Percentiles rank a stretch among this genome's conserved stretches.
Evolutionary conservation across 2,797 vertebrate genomes (phyloP).

Genomic region (Spinus pinus): DNA sequence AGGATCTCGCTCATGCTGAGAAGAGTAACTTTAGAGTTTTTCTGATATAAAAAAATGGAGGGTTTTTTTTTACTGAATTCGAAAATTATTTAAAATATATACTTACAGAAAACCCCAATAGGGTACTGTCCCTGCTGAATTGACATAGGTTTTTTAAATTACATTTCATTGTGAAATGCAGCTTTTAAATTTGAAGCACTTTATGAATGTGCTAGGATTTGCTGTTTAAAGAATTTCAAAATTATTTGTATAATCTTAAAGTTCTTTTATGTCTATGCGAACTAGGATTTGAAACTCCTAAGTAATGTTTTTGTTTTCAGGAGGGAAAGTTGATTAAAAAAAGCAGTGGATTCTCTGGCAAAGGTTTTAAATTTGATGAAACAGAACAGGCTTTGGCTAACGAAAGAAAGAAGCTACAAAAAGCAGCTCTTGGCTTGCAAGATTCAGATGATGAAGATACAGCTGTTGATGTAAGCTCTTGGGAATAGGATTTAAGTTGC

Average conservation of each 20-base stretch:
- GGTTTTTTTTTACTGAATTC: not conserved
- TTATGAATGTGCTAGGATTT: not conserved
- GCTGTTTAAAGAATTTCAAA: not conserved
- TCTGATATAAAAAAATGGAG: not conserved
- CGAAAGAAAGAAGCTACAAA: conserved; percentile 97
- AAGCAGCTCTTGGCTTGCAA: conserved; percentile 94
- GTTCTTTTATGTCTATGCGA: not conserved
- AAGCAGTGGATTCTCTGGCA: conserved; percentile 97
- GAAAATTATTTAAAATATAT: not conserved
- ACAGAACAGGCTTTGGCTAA: conserved; percentile 96
- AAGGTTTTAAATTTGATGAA: conserved; percentile 99
- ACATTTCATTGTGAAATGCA: not conserved
- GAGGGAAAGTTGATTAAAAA: conserved; percentile 96
- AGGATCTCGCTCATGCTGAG: not conserved
- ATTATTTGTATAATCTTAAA: not conserved
- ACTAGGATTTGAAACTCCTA: not conserved
- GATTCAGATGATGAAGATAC: conserved; percentile 98
- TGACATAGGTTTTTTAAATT: not conserved
- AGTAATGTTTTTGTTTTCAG: conserved; percentile 69
- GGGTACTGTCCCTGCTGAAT: not conserved
- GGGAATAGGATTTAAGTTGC: not conserved
- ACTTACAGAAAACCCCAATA: not conserved
- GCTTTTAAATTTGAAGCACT: not conserved
- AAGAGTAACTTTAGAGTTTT: not conserved
- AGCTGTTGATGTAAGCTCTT: conserved; percentile 88